phyloP scores from a whole-genome alignment of 2,113 vertebrate species.

The Mormyrus iriodes region DNA sequence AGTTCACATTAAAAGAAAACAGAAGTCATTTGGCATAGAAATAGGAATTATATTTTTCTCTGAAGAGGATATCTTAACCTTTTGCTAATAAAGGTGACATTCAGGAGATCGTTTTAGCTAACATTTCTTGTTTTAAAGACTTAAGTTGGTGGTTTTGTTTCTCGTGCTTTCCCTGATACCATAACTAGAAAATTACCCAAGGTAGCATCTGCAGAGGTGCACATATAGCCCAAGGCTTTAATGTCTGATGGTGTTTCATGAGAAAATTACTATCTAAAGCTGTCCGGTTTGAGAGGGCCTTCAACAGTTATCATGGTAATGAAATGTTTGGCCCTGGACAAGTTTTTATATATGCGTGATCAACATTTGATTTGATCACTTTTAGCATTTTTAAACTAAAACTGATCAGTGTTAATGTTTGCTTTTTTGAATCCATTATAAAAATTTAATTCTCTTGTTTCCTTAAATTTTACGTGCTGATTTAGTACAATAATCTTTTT shows the following conservation, averaged over 20 bases:
- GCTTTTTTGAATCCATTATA: not conserved
- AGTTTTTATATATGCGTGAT: not conserved
- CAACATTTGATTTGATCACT: not conserved
- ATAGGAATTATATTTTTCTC: not conserved
- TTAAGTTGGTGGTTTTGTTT: not conserved
- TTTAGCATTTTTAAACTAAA: not conserved
- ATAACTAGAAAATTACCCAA: not conserved
- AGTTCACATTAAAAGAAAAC: not conserved
- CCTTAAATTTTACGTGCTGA: not conserved
- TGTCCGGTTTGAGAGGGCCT: not conserved
- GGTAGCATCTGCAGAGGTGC: not conserved
- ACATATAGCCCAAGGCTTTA: not conserved
- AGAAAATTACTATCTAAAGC: not conserved
- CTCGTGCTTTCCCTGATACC: not conserved
- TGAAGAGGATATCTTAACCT: not conserved
- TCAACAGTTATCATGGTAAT: not conserved
- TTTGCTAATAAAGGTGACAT: not conserved
- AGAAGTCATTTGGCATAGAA: not conserved
- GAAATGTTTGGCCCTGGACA: not conserved
- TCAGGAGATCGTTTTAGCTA: not conserved
- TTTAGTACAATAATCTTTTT: not conserved
- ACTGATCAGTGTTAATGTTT: not conserved
- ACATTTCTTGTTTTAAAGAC: not conserved
- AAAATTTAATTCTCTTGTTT: not conserved
- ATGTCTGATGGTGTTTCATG: not conserved